phyloP scores from a whole-genome alignment of 1,140 invertebrate genomes.

The Pollicipes pollicipes region DNA sequence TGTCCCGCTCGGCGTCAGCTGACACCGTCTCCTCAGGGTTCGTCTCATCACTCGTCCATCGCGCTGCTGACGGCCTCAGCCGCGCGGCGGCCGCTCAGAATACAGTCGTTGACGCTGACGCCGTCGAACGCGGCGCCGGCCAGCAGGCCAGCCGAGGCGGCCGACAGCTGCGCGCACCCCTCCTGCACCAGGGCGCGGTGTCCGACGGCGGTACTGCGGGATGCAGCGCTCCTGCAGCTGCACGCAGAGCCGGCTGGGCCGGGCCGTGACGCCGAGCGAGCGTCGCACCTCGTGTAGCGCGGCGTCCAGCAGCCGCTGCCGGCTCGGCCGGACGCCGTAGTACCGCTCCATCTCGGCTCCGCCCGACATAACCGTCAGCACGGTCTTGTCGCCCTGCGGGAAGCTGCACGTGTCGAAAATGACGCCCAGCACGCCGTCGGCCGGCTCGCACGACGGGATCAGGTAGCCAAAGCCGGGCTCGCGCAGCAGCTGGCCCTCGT shows the following conservation, averaged over 20 bases:
- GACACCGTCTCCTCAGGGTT: no score
- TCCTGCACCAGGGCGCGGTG: constrained; percentile 49
- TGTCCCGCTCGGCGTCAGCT: no score
- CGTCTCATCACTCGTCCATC: not conserved
- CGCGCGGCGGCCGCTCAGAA: constrained; percentile 26
- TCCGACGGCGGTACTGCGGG: constrained; percentile 76
- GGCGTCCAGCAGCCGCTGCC: constrained; percentile 41
- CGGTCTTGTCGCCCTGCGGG: constrained; percentile 33
- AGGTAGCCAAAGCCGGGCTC: constrained; percentile 71
- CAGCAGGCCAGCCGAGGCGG: constrained; percentile 49
- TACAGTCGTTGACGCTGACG: constrained; percentile 82
- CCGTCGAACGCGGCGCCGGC: constrained; percentile 78
- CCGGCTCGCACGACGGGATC: constrained; percentile 57
- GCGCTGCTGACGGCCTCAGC: not conserved
- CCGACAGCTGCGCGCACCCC: constrained; percentile 47
- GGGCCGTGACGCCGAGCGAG: constrained; percentile 50
- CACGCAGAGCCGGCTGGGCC: constrained; percentile 45
- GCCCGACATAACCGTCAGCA: constrained; percentile 82
- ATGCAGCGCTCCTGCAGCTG: constrained; percentile 65
- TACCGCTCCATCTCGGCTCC: constrained; percentile 68
- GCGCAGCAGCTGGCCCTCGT: constrained; percentile 35
- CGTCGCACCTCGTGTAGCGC: constrained; percentile 45
- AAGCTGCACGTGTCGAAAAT: constrained; percentile 78
- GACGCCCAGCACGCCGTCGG: constrained; percentile 65
- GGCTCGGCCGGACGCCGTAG: constrained; percentile 43